phyloP scores from a whole-genome alignment of 2,113 vertebrate genomes.

The Ia io region DNA sequence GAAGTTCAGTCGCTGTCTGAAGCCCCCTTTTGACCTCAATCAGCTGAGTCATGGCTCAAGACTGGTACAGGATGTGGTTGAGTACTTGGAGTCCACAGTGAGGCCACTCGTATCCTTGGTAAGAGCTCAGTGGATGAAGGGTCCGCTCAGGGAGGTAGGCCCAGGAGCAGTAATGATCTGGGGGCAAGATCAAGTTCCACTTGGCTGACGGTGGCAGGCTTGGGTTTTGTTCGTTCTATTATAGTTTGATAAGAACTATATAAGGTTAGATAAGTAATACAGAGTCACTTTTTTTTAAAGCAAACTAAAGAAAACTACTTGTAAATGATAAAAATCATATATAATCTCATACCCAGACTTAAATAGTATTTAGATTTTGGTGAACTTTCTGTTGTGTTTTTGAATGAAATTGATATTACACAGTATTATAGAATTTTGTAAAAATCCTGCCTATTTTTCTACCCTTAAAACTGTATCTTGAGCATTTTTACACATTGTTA shows the following conservation, averaged over 20 bases:
- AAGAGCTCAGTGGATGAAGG: constrained; percentile 59
- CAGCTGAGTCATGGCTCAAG: constrained; percentile 89
- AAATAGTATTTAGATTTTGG: not conserved
- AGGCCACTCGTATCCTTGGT: constrained; percentile 85
- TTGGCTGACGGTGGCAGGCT: not conserved
- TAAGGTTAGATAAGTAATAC: not conserved
- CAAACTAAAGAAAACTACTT: not conserved
- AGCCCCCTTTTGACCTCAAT: constrained; percentile 92
- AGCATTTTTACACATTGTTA: not conserved
- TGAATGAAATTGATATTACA: not conserved
- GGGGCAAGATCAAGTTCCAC: not conserved
- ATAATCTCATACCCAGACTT: not conserved
- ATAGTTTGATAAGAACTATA: not conserved
- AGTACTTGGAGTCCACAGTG: constrained; percentile 90
- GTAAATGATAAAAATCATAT: not conserved
- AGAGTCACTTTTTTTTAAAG: not conserved
- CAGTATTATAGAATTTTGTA: not conserved
- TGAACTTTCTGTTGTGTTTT: not conserved
- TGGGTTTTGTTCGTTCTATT: not conserved
- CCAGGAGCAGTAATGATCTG: not conserved
- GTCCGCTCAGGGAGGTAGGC: not conserved
- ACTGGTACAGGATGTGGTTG: constrained; percentile 92
- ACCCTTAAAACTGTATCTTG: not conserved
- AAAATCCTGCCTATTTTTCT: not conserved
- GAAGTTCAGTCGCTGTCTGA: constrained; percentile 93